Percentiles rank a stretch among this genome's conserved stretches.
Conservation (phyloP, 2,113 vertebrate species). For the Chaetodon auriga region DNA sequence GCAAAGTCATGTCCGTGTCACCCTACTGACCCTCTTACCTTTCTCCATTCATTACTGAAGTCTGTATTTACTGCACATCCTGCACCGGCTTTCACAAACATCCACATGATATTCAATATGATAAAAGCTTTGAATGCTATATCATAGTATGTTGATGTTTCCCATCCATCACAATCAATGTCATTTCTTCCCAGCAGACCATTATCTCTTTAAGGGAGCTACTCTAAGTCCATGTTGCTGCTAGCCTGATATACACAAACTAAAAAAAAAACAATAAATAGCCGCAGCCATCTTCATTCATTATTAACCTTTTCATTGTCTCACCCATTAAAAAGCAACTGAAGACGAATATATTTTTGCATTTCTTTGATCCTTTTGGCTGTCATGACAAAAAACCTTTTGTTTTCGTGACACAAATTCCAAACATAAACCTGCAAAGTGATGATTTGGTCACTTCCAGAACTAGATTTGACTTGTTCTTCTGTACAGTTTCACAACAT, state of each 20-base stretch:
- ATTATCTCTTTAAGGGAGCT: not conserved
- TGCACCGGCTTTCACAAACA: not conserved
- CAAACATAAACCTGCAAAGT: no score
- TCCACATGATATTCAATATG: no score
- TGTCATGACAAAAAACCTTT: no score
- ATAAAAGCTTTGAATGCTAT: not conserved
- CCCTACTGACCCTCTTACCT: accelerated
- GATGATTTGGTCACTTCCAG: no score
- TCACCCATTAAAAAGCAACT: not conserved
- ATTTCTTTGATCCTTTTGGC: no score
- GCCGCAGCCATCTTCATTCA: not conserved
- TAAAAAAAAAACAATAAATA: not conserved
- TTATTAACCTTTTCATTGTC: not conserved
- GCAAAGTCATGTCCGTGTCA: not conserved
- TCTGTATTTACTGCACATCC: not conserved
- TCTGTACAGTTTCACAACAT: no score
- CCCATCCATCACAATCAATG: not conserved
- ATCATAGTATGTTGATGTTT: not conserved
- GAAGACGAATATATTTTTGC: no score
- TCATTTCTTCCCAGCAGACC: not conserved
- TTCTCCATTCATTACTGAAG: not conserved
- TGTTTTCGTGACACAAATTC: no score
- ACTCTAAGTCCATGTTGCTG: not conserved
- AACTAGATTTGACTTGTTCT: no score
- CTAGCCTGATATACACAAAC: not conserved